Evolutionary conservation across 2,113 vertebrate species (phyloP), one percentile per base, ranked within the genome.

Genomic region (Colossoma macropomum): DNA sequence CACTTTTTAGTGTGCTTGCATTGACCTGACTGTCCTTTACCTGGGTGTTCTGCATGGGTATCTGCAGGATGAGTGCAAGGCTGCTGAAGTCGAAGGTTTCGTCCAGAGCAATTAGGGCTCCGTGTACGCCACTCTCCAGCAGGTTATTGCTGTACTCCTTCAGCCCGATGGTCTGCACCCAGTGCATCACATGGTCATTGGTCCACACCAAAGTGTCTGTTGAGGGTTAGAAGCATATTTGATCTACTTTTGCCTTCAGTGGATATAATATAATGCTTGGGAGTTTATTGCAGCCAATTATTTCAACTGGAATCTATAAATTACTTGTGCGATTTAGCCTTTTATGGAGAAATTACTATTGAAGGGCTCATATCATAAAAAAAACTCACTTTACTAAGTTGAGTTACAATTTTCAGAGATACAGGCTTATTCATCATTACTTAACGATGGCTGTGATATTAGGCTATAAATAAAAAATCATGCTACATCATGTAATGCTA

Each of bases 41-140:
- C 97, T 98, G 97, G 10, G 97, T 99, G 92, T 96, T 98, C 95
- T 99, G 97, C 0, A 97, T 99, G 87, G 97, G 97, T 79, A 99
- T 98, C 90, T 99, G 97, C 87, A 99, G 91, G 81, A 98, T 96
- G 34, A 99, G 96, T 0, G 97, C 97, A 83, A 99, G 92, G 7
- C 96, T 97, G 92, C 96, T 96, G 93, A 97, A 97, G 92, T 98
- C 97, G 0, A 99, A 99, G 84, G 96, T 98, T 89, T 99, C 97
- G 0, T 99, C 97, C 23, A 99, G 92, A 82, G 97, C 91, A 76
- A 98, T 87, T 25, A 99, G 95, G 0, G 97, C 94, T 0, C 97
- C 97, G 0, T 99, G 97, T 70, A 99, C 95, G 0, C 97, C 97
- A 0, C 97, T 98, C 91, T 98, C 97, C 0, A 93, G 84, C 0